Base-by-base conservation (phyloP, 2,888 invertebrate species). In the Lycia hirtaria region DNA sequence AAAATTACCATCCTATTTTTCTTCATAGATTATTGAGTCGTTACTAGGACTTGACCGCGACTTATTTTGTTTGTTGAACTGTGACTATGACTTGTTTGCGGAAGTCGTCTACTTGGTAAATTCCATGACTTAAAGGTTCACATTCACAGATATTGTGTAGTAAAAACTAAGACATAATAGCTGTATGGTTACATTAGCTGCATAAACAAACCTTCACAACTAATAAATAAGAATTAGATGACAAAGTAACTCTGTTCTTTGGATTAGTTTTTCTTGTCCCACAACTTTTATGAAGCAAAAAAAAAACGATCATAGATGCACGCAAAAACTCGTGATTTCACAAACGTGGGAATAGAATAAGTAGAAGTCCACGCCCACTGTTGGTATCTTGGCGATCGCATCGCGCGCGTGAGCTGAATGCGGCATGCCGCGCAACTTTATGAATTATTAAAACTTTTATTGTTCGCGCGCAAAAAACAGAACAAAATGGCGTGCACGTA, bases 361-460 rank as follows among this genome's bases (percentile, higher is more conserved):
- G 72, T 83, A 82, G 83, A 81, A 74, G 80, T 80, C 76, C 52
- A 62, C 53, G 56, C 56, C 53, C 55, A 50, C 56, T 32, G 51
- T 26, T 56, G 64, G 76, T 81, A 86, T 84, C 81, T 77, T 72
- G 71, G 79, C 72, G 81, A 83, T 82, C 81, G 78, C 73, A 76
- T 77, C 76, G 67, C 72, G 85, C 86, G 87, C 88, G 88, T 87
- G 88, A 87, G 66, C 66, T 75, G 88, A 78, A 81, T 85, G 80
- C 83, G 75, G n/a, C n/a, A n/a, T n/a, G n/a, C n/a, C 79, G 70
- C 75, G 74, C 78, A 68, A 60, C 70, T 62, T 87, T 89, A 91
- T 91, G 89, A 89, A 91, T 91, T 89, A 91, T 91, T 89, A 79
- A 89, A 80, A 80, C 81, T 83, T 88, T 88, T 91, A 90, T 90